A percentile compares a stretch with the other conserved stretches of the same genome.
phyloP scores from a whole-genome alignment of 1,140 invertebrate genomes.

The Trichonephila inaurata region DNA sequence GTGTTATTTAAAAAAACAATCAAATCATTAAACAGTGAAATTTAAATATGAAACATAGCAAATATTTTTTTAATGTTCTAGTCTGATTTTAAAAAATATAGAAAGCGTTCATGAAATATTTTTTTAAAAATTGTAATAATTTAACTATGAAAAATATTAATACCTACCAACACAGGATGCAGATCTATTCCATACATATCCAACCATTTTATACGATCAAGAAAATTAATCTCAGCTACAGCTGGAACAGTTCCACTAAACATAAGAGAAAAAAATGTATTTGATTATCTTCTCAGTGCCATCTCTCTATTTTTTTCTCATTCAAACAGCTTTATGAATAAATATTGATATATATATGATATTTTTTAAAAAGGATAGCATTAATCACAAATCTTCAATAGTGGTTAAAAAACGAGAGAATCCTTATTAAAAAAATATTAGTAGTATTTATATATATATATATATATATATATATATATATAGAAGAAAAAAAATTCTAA shows the following conservation, averaged over 20 bases:
- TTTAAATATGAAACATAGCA: too few relatives aligned
- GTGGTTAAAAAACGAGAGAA: too few relatives aligned
- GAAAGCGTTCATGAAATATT: neutral
- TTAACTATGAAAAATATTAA: neutral
- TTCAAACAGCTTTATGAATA: neutral
- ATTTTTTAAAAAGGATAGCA: neutral
- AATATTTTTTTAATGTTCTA: too few relatives aligned
- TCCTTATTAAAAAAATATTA: too few relatives aligned
- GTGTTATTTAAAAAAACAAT: too few relatives aligned
- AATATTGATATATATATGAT: neutral
- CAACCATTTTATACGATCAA: constrained; percentile 96
- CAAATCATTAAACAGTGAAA: too few relatives aligned
- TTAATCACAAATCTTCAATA: too few relatives aligned
- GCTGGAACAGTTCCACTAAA: constrained; percentile 84
- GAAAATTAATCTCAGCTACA: constrained; percentile 94
- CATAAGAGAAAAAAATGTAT: neutral
- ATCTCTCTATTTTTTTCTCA: neutral
- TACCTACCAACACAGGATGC: constrained; percentile 90
- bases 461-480: too few relatives aligned
- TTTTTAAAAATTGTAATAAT: neutral
- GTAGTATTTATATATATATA: too few relatives aligned
- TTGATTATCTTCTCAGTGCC: too few relatives aligned
- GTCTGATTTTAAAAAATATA: neutral
- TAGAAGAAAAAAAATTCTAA: too few relatives aligned
- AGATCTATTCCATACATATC: constrained; percentile 99